Base-by-base conservation (phyloP, 2,888 invertebrate species). In the Priocnemis perturbator region DNA sequence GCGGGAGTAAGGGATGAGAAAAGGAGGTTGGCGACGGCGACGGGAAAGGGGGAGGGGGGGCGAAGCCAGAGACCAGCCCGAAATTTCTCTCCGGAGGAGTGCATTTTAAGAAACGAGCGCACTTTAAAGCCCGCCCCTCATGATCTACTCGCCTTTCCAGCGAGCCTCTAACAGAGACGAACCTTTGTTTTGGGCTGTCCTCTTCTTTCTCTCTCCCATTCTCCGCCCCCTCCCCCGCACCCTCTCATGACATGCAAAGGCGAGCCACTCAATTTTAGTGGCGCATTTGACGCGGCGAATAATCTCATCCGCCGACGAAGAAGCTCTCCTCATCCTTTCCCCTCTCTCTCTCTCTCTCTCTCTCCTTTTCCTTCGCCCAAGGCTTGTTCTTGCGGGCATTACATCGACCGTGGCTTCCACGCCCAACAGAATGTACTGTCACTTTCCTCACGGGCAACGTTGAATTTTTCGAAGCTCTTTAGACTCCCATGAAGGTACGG, bases 81-180 rank as follows among this genome's bases (percentile, higher is more conserved):
- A 67, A 73, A 72, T 44, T 69, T 72, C 64, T 53, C 60, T 30
- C n/a, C 2, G 64, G 20, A 48, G 30, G 57, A 23, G 48, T 21
- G 48, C 56, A 64, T 75, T 81, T 78, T 71, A 76, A 81, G 79
- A 76, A 82, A 79, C 75, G 78, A 78, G 67, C 74, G 69, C 67
- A 72, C 71, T 78, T 76, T 73, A 78, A 81, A 74, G 61, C 80
- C 72, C 77, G 73, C 14, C 72, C 73, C 78, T 77, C 76, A 79
- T 74, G 79, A 81, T 82, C 76, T 74, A 78, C 67, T 75, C 74
- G 68, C 67, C 68, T 67, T 68, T 65, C 64, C 20, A 52, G 61
- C 68, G 3, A 60, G n/a, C 66, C 66, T 45, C 76, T 75, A 81
- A 83, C 81, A 79, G 81, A 81, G 81, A 84, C 77, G 79, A 82